Evolutionary conservation across 2,888 invertebrate genomes (phyloP).

Genomic region (Thecophora atra): DNA sequence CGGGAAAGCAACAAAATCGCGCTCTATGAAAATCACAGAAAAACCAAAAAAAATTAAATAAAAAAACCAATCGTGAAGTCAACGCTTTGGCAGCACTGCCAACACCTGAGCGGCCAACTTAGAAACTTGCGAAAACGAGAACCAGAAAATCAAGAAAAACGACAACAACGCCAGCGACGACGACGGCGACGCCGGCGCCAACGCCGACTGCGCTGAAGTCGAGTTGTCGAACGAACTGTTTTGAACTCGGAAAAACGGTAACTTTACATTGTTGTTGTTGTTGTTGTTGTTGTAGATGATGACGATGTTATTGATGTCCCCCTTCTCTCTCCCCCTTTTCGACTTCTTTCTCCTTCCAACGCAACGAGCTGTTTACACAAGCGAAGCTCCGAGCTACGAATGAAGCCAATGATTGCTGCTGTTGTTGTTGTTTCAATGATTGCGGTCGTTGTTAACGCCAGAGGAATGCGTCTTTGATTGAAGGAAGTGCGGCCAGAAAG

Average conservation of each 20-base stretch:
- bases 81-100: slow-evolving; percentile 18
- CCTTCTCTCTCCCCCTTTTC: slow-evolving; percentile 43
- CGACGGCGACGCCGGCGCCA: too few species aligned
- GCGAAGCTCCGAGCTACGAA: slow-evolving; percentile 5
- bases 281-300: slow-evolving; percentile 18
- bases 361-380: slow-evolving; percentile 13
- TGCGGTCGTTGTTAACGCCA: slow-evolving; percentile 10
- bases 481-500: neutral
- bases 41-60: neutral
- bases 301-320: slow-evolving; percentile 24
- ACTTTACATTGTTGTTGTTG: slow-evolving; percentile 23
- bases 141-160: slow-evolving; percentile 31
- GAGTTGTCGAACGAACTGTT: slow-evolving; percentile 32
- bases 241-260: slow-evolving; percentile 38
- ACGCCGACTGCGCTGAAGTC: slow-evolving; percentile 22
- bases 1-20: neutral
- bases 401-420: neutral
- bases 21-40: slow-evolving; percentile 3
- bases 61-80: neutral
- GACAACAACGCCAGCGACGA: slow-evolving; percentile 26
- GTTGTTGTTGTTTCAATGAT: neutral
- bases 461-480: neutral
- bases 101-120: slow-evolving; percentile 18
- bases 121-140: slow-evolving; percentile 25
- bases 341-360: neutral